phyloP scores from a whole-genome alignment of 2,888 invertebrate genomes.

The Ichneumoninae sp. region DNA sequence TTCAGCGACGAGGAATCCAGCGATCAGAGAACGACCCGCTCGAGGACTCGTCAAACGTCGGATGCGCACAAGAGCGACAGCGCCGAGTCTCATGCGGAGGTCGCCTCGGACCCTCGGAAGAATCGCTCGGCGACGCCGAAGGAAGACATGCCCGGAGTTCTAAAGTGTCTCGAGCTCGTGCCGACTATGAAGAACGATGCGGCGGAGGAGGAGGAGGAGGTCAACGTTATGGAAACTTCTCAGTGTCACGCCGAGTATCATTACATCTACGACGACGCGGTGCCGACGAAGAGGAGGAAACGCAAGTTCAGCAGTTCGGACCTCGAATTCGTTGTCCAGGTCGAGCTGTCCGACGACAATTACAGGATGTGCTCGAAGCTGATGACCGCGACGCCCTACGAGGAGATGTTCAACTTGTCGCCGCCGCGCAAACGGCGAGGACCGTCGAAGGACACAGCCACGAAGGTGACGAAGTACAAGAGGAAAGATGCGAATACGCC shows the following conservation, averaged over 20 bases:
- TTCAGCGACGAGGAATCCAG: constrained; percentile 80
- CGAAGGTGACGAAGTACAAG: constrained; percentile 46
- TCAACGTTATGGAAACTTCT: constrained; percentile 41
- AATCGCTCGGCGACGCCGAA: constrained; percentile 10
- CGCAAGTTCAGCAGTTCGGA: constrained; percentile 75
- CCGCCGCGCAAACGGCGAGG: constrained; percentile 73
- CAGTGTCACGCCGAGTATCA: constrained; percentile 69
- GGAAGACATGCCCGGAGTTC: constrained; percentile 75
- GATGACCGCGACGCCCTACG: constrained; percentile 74
- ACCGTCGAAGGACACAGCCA: constrained; percentile 19
- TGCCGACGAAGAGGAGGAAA: constrained; percentile 73
- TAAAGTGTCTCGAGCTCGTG: constrained; percentile 79
- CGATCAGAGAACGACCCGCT: constrained; percentile 76
- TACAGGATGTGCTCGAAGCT: constrained; percentile 64
- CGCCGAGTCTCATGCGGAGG: constrained; percentile 3
- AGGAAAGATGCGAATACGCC: constrained; percentile 57
- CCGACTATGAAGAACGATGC: constrained; percentile 75
- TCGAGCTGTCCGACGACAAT: constrained; percentile 71
- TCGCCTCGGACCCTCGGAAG: not conserved
- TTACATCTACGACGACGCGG: constrained; percentile 76
- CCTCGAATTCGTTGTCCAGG: constrained; percentile 72
- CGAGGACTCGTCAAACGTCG: constrained; percentile 71
- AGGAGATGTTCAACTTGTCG: constrained; percentile 77
- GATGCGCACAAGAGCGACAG: constrained; percentile 65
- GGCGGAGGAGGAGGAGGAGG: constrained; percentile 46